phyloP scores from a whole-genome alignment of 2,113 vertebrate genomes.

The Picathartes gymnocephalus region DNA sequence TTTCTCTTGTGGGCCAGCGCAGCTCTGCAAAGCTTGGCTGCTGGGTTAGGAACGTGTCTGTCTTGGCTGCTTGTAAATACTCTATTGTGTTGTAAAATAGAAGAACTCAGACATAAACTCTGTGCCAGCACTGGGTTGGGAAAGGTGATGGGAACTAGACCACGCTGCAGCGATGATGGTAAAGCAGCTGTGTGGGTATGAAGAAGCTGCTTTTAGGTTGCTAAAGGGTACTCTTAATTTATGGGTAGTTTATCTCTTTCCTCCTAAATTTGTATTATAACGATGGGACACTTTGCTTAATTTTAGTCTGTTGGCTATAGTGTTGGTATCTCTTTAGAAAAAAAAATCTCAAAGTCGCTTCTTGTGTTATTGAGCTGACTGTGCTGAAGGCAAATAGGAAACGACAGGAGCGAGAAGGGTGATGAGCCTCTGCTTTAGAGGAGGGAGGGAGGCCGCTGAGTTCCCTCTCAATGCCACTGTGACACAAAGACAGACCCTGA shows the following conservation, averaged over 20 bases:
- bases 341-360: not conserved
- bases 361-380: not conserved
- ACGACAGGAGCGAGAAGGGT: not conserved
- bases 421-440: not conserved
- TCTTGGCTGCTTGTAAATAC: slow-evolving; percentile 46
- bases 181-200: not conserved
- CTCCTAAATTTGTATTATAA: not conserved
- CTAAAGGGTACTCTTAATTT: slow-evolving; percentile 20
- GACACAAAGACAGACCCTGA: rapidly evolving
- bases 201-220: slow-evolving; percentile 8
- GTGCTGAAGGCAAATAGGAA: not conserved
- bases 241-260: not conserved
- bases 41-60: not conserved
- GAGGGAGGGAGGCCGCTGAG: not conserved
- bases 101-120: not conserved
- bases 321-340: not conserved
- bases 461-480: not conserved
- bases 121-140: slow-evolving; percentile 9
- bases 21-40: not conserved
- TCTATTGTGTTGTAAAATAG: slow-evolving; percentile 18
- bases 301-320: not conserved
- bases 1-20: not conserved
- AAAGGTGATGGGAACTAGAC: not conserved
- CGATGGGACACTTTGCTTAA: not conserved
- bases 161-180: not conserved